Evolutionary conservation across 1,140 invertebrate genomes (phyloP).

Genomic region (Protaetia brevitarsis): DNA sequence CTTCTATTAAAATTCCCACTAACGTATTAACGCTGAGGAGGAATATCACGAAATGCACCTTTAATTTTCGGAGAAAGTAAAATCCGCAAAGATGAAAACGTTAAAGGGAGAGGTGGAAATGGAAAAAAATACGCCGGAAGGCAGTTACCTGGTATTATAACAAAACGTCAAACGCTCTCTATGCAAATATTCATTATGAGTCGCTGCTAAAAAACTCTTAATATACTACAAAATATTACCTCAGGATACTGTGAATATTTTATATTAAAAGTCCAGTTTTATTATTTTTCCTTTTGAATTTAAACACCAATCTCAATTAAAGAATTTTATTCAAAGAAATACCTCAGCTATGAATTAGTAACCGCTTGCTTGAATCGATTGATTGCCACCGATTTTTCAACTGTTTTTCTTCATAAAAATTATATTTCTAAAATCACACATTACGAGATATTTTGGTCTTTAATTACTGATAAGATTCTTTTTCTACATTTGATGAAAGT

Average conservation of each 20-base stretch:
- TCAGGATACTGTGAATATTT: neutral
- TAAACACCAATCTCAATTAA: too few species aligned
- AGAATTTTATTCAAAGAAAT: too few species aligned
- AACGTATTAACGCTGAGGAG: neutral
- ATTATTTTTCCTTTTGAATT: neutral
- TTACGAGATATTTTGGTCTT: too few species aligned
- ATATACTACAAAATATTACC: neutral
- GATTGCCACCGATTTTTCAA: too few species aligned
- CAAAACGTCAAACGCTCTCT: constrained; percentile 4
- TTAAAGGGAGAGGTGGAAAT: neutral
- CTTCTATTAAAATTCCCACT: constrained; percentile 29
- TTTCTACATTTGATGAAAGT: too few species aligned
- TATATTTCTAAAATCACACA: too few species aligned
- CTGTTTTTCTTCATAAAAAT: too few species aligned
- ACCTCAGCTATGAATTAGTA: too few species aligned
- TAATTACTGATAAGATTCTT: too few species aligned
- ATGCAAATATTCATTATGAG: constrained; percentile 11
- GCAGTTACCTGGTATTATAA: constrained; percentile 2
- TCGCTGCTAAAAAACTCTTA: neutral
- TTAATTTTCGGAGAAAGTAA: constrained; percentile 11
- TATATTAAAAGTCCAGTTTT: neutral
- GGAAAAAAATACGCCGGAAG: constrained; percentile 7
- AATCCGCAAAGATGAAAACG: constrained; percentile 16
- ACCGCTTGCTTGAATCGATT: too few species aligned
- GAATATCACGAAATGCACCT: neutral